These are phyloP conservation scores for Megaceryle alcyon DNA, from an alignment of 2,797 vertebrate species.

Conservation along the genomic window DNA sequence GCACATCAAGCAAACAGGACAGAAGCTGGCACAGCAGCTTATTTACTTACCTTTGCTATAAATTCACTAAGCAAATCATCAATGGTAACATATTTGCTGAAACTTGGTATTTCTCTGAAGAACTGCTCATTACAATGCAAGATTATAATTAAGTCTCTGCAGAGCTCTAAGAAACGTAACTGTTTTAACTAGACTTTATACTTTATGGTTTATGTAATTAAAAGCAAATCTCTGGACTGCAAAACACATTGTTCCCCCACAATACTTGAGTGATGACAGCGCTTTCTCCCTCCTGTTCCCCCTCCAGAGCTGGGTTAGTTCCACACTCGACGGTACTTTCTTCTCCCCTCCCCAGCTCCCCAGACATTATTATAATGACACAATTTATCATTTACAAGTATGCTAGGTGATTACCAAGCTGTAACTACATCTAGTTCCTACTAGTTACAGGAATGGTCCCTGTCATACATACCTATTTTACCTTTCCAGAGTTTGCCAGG, in stretches of 20 bases:
- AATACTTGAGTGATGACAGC: rapidly evolving
- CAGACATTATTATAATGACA: not conserved
- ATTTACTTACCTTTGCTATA: not conserved
- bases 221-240: not conserved
- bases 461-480: not conserved
- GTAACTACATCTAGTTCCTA: not conserved
- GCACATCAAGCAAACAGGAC: not conserved
- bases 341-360: not conserved
- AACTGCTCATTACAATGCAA: not conserved
- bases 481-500: not conserved
- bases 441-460: not conserved
- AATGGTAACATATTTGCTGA: not conserved
- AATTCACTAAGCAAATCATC: not conserved
- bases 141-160: not conserved
- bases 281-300: not conserved
- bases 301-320: not conserved
- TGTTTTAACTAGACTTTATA: not conserved
- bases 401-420: not conserved
- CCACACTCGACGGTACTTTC: not conserved
- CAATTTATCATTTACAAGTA: not conserved
- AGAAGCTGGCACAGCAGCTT: not conserved
- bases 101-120: not conserved
- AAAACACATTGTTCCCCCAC: not conserved
- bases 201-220: not conserved
- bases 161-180: not conserved